Evolutionary conservation across 2,113 vertebrate species (phyloP).

Genomic region (Atractosteus spatula): DNA sequence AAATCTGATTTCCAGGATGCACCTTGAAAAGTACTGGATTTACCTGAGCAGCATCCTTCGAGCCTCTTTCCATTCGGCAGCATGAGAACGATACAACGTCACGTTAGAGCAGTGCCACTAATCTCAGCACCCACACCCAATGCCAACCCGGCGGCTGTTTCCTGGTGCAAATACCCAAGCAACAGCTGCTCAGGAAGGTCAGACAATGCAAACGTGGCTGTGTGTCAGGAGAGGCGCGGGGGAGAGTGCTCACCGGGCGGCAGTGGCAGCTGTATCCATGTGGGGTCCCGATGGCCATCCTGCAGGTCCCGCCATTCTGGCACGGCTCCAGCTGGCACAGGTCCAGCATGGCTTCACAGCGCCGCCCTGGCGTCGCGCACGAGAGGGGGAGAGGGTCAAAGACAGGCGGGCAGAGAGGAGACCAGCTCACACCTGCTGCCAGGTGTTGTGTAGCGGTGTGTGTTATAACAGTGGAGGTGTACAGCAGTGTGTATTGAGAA

Average conservation of each 20-base stretch:
- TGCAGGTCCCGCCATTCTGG: slow-evolving; percentile 75
- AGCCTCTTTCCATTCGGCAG: neutral
- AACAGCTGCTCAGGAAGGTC: neutral
- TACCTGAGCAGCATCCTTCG: neutral
- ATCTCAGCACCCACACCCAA: too few species aligned
- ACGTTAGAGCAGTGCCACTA: neutral
- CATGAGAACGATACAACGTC: neutral
- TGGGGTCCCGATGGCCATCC: slow-evolving; percentile 78
- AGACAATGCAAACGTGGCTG: neutral
- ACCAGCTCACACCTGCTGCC: neutral
- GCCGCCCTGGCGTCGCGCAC: slow-evolving; percentile 66
- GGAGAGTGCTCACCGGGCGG: slow-evolving; percentile 63
- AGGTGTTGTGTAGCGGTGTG: too few species aligned
- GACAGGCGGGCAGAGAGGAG: neutral
- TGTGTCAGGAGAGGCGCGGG: fast-evolving
- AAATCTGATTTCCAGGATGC: too few species aligned
- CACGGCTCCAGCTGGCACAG: slow-evolving; percentile 83
- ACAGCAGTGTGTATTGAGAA: too few species aligned
- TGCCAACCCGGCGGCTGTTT: too few species aligned
- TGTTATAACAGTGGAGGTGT: too few species aligned
- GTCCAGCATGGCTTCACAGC: slow-evolving; percentile 84
- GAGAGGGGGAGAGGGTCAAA: neutral
- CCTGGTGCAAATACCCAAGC: too few species aligned
- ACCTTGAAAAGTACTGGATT: neutral
- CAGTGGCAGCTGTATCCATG: slow-evolving; percentile 86